Base-by-base conservation (phyloP, 1,140 invertebrate species). In the Lasioglossum albipes region DNA sequence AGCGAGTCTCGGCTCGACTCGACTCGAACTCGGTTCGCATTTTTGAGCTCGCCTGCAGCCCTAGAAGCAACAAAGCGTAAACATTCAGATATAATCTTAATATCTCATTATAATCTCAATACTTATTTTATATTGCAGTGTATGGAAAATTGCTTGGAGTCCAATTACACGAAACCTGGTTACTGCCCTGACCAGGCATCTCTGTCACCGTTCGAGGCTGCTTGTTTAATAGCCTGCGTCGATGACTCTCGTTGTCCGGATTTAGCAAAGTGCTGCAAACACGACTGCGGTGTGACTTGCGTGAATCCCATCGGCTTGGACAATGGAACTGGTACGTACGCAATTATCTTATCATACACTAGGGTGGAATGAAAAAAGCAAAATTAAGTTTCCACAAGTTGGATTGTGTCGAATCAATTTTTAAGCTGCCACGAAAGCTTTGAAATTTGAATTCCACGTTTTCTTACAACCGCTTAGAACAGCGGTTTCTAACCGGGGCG, bases 251-350 rank as follows among this genome's bases (percentile, higher is more conserved):
- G 96, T 73, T 96, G 96, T 86, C 93, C 94, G 31, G 95, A 94
- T 70, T 93, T 95, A 0, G 93, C 95, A 31, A 94, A 95, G 80
- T 96, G 95, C 89, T 96, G 96, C 82, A 88, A 90, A n/a, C 95
- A 95, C 83, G 92, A 92, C 41, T 96, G 95, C 70, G 95, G 95
- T 6, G 92, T 95, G 20, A 94, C 95, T 18, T 96, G 95, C 89
- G 94, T 94, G 86, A 93, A 94, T 61, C 95, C 95, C 0, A 69
- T 93, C 0, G 94, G 94, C 72, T 87, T 96, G 18, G 90, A 94
- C 18, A 93, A 93, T 45, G 76, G 70, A 70, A 80, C 79, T 57
- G 89, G 91, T 92, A 78, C 83, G 67, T 16, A 16, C 13, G 13
- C 20, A 7, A 59, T 59, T n/a, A 59, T 22, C 6, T 9, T n/a